phyloP scores from a whole-genome alignment of 1,140 invertebrate genomes.

The Orchesella cincta region DNA sequence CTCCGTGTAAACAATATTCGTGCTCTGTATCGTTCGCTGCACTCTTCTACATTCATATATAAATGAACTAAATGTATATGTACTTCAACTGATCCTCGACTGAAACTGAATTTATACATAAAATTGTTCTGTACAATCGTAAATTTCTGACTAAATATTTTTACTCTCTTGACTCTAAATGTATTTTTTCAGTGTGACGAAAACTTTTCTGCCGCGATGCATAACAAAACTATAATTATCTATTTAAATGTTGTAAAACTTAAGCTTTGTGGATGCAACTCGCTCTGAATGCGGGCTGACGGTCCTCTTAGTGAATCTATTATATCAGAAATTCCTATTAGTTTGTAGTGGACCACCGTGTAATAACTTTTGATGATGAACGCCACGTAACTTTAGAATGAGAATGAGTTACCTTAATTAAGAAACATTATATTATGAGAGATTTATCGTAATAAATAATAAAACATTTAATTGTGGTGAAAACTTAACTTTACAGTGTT shows the following conservation, averaged over 20 bases:
- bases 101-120: constrained; percentile 5
- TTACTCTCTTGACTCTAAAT: not conserved
- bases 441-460: constrained; percentile 1
- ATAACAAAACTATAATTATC: not conserved
- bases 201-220: not conserved
- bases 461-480: not conserved
- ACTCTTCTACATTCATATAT: too few species aligned
- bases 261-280: too few species aligned
- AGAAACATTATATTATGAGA: constrained; percentile 18
- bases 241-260: not conserved
- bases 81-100: constrained; percentile 27
- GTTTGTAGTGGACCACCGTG: too few species aligned
- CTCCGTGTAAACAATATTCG: not conserved
- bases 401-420: constrained; percentile 13
- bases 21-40: too few species aligned
- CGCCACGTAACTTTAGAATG: too few species aligned
- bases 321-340: too few species aligned
- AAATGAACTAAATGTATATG: not conserved
- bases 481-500: not conserved
- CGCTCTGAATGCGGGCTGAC: too few species aligned
- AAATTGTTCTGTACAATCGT: not conserved
- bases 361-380: too few species aligned
- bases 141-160: constrained; percentile 7
- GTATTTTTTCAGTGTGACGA: constrained; percentile 29
- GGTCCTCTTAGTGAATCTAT: too few species aligned